Base-by-base conservation (phyloP, 1,140 invertebrate species). In the Subanguina moxae region DNA sequence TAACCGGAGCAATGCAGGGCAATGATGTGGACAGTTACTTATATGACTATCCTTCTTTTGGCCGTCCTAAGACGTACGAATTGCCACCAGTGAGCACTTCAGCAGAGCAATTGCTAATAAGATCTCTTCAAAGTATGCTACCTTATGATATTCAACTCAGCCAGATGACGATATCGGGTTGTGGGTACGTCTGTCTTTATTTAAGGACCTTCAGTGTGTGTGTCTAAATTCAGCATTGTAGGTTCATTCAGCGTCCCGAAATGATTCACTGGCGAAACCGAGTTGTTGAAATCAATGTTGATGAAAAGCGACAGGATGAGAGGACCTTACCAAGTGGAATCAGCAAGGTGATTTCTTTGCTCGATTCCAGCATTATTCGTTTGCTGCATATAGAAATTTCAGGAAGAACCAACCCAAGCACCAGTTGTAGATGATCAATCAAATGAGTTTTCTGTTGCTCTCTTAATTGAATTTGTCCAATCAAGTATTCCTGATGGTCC, bases 201-300 rank as follows among this genome's bases (percentile, higher is more conserved):
- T 28, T 5, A 57, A 30, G 52, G 11, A 57, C 3, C 3, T 5
- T 25, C 11, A 11, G 3, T 23, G 21, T 57, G 3, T 25, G 11
- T 5, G 52, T 57, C 11, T 57, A 5, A 11, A 25, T 57, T 57
- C n/a, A 11, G 21, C 11, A 7, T 61, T 61, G 46, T 28, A 61
- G 58, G 15, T 61, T 19, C 28, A 19, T 15, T 19, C 58, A 32
- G 17, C 46, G 64, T n/a, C n/a, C 23, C 1, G 72, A 73, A 42
- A 19, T 32, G n/a, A 45, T 66, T 73, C 74, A 56, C 32, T 69
- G 70, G 67, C 58, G 43, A 15, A 42, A 57, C 19, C 8, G 19
- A 43, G 19, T 72, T 9, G 21, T 74, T 48, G 71, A 74, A 28
- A 57, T n/a, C 3, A 15, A 52, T 25, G 8, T n/a, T 3, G 32